phyloP scores from a whole-genome alignment of 1,140 invertebrate species.

The Limonius californicus region DNA sequence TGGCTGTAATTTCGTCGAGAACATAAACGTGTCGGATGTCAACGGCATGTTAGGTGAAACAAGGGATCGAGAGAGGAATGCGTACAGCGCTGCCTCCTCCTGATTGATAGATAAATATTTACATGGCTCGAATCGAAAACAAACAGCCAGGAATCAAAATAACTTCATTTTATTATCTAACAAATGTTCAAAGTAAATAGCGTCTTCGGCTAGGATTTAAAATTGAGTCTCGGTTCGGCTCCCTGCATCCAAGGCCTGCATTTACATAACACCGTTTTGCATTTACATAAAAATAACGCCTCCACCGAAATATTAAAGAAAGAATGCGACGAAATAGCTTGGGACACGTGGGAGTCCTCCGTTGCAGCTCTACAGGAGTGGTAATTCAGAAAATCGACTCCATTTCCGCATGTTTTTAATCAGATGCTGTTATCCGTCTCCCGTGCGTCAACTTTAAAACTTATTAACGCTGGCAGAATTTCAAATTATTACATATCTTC shows the following conservation, averaged over 20 bases:
- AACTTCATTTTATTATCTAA: slow-evolving; percentile 26
- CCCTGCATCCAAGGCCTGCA: neutral
- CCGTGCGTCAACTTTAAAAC: too few species aligned
- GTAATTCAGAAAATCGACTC: too few species aligned
- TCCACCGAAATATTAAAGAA: neutral
- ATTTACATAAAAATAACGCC: slow-evolving; percentile 16
- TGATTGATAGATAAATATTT: slow-evolving; percentile 34
- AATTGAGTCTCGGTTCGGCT: neutral
- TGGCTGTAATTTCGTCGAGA: slow-evolving; percentile 25
- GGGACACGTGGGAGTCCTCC: too few species aligned
- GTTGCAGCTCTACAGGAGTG: too few species aligned
- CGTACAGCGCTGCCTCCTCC: neutral
- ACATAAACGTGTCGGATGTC: slow-evolving; percentile 29
- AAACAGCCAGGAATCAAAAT: slow-evolving; percentile 26
- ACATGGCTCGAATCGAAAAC: slow-evolving; percentile 28
- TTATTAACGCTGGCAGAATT: too few species aligned
- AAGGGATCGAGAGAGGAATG: slow-evolving; percentile 19
- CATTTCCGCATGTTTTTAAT: too few species aligned
- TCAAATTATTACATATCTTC: too few species aligned
- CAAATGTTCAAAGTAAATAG: slow-evolving; percentile 22
- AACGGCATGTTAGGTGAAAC: slow-evolving; percentile 20
- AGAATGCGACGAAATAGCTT: neutral
- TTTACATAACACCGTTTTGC: neutral
- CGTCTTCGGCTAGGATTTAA: slow-evolving; percentile 3
- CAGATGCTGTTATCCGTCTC: too few species aligned